Percentiles rank a stretch among this genome's conserved stretches.
Conservation (phyloP, 2,113 vertebrate genomes). For the Bubo scandiacus region DNA sequence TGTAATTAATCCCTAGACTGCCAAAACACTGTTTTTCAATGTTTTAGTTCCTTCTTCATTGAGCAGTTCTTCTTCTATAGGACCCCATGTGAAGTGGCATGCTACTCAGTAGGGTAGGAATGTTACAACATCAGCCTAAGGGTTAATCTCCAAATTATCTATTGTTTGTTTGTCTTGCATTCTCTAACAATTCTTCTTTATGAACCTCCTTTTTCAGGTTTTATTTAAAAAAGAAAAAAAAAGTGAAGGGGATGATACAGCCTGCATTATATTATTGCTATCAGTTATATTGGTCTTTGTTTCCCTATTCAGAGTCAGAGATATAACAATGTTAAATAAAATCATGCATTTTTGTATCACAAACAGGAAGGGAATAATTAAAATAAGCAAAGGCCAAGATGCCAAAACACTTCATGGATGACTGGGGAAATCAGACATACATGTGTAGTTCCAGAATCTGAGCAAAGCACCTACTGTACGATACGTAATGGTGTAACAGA, state of each 20-base stretch:
- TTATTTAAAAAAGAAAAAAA: not conserved
- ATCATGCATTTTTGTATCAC: not conserved
- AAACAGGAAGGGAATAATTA: conserved; percentile 26
- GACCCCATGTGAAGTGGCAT: not conserved
- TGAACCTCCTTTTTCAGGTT: not conserved
- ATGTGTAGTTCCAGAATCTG: not conserved
- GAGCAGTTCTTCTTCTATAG: not conserved
- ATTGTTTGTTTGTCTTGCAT: not conserved
- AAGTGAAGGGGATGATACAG: not conserved
- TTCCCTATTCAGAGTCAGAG: not conserved
- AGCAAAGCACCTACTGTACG: conserved; percentile 7
- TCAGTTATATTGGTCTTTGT: not conserved
- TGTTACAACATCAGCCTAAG: not conserved
- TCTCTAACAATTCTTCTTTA: not conserved
- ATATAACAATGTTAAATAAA: conserved; percentile 1
- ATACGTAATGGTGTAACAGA: not conserved
- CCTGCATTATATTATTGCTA: not conserved
- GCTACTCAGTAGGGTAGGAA: not conserved
- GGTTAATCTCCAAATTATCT: not conserved
- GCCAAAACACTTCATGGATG: conserved; percentile 10
- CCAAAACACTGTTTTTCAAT: not conserved
- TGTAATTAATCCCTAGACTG: not conserved
- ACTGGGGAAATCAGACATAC: conserved; percentile 14
- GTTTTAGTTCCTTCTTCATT: not conserved
- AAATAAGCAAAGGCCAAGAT: conserved; percentile 43